Conservation (phyloP, 1,140 invertebrate species). For the Mizuhopecten yessoensis region DNA sequence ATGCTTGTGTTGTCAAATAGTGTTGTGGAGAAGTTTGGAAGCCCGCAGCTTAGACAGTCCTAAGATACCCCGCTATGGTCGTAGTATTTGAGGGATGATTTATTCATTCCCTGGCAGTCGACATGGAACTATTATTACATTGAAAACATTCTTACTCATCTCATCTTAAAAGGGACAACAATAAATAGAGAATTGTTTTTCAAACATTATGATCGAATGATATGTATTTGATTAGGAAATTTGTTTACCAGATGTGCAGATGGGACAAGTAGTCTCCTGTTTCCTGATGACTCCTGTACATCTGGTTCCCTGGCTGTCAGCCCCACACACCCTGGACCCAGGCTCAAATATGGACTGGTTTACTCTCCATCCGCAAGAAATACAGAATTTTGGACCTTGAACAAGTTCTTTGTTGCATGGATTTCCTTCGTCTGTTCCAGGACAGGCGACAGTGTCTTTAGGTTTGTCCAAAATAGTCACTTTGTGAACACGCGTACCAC, state of each 20-base stretch:
- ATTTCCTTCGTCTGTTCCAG: not conserved
- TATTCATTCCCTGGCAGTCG: no score
- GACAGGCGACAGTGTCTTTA: not conserved
- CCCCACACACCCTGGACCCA: not conserved
- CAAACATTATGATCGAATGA: no score
- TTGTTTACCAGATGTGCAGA: constrained; percentile 1
- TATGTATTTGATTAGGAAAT: no score
- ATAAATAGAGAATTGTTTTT: no score
- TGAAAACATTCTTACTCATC: no score
- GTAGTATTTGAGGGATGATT: no score
- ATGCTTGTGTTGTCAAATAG: no score
- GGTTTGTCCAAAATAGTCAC: not conserved
- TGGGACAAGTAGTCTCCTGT: not conserved
- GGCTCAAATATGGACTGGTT: not conserved
- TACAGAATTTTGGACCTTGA: not conserved
- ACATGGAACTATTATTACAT: no score
- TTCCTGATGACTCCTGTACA: constrained; percentile 10
- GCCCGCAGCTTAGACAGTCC: no score
- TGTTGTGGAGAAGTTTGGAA: no score
- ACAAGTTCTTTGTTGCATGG: not conserved
- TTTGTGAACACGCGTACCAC: not conserved
- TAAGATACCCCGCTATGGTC: no score
- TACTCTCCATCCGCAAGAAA: not conserved
- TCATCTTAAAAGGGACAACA: no score
- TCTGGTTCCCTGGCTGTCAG: not conserved